Evolutionary conservation across 2,888 invertebrate species (phyloP).

Genomic region (Dysmachus trigonus): DNA sequence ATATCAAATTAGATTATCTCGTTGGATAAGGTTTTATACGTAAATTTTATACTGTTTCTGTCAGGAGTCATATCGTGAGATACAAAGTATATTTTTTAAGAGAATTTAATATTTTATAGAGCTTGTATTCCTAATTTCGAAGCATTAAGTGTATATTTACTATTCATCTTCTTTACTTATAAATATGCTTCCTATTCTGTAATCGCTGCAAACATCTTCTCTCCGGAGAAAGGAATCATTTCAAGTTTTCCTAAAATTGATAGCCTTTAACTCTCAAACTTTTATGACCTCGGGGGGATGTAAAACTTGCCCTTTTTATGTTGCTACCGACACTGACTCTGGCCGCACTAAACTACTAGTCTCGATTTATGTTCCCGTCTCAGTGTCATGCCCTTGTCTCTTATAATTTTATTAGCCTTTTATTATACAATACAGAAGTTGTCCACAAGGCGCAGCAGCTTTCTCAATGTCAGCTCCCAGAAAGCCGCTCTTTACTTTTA

Average conservation of each 20-base stretch:
- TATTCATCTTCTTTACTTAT: background rate
- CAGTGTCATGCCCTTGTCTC: conserved; percentile 19
- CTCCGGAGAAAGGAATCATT: background rate
- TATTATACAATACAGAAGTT: conserved; percentile 19
- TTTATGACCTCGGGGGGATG: background rate
- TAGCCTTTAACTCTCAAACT: background rate
- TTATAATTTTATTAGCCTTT: conserved; percentile 4
- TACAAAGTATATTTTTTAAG: too few species aligned
- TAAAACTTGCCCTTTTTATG: background rate
- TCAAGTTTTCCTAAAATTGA: background rate
- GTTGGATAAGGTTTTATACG: too few species aligned
- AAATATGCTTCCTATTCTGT: background rate
- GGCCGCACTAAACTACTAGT: background rate
- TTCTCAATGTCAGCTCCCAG: conserved; percentile 24
- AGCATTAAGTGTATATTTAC: too few species aligned
- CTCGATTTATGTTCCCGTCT: background rate
- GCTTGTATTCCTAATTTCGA: too few species aligned
- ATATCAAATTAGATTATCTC: too few species aligned
- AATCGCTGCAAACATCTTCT: background rate
- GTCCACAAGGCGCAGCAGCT: background rate
- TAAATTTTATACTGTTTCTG: too few species aligned
- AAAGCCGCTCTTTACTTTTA: background rate
- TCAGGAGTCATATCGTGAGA: too few species aligned
- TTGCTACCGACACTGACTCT: background rate
- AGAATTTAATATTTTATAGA: background rate